phyloP scores from a whole-genome alignment of 2,888 invertebrate genomes.

The Cataglyphis cursor region DNA sequence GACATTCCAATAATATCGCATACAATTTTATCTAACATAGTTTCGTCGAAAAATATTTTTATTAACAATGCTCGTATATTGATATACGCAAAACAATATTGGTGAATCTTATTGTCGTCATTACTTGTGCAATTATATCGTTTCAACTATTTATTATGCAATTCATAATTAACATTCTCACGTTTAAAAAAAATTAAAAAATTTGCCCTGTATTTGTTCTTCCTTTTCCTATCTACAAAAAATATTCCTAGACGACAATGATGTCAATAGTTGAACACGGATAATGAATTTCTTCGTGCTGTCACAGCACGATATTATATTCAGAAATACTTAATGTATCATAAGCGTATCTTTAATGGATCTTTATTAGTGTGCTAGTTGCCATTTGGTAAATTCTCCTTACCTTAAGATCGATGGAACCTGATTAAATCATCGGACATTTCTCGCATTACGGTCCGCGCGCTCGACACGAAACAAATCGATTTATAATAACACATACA shows the following conservation, averaged over 20 bases:
- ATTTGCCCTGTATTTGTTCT: neutral
- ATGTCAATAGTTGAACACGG: conserved; percentile 57
- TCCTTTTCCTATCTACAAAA: conserved; percentile 27
- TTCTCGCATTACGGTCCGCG: conserved; percentile 51
- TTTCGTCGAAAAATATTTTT: conserved; percentile 36
- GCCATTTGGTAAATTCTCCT: conserved; percentile 65
- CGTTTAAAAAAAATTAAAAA: conserved; percentile 19
- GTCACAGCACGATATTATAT: conserved; percentile 18
- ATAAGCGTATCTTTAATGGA: conserved; percentile 38
- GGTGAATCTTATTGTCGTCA: conserved; percentile 47
- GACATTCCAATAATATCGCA: neutral
- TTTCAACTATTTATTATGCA: neutral
- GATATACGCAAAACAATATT: conserved; percentile 10
- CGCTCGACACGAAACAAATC: conserved; percentile 42
- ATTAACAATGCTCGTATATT: conserved; percentile 4
- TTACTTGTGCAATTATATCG: conserved; percentile 35
- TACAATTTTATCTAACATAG: neutral
- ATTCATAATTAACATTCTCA: conserved; percentile 25
- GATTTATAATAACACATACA: conserved; percentile 39
- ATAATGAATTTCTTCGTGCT: conserved; percentile 64
- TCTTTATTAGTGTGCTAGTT: conserved; percentile 69
- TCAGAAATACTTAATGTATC: conserved; percentile 15
- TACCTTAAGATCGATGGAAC: conserved; percentile 72
- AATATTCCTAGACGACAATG: conserved; percentile 43
- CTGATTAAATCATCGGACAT: conserved; percentile 61